These are phyloP conservation scores for Alethe diademata DNA, from an alignment of 2,113 vertebrate species.

Conservation along the genomic window DNA sequence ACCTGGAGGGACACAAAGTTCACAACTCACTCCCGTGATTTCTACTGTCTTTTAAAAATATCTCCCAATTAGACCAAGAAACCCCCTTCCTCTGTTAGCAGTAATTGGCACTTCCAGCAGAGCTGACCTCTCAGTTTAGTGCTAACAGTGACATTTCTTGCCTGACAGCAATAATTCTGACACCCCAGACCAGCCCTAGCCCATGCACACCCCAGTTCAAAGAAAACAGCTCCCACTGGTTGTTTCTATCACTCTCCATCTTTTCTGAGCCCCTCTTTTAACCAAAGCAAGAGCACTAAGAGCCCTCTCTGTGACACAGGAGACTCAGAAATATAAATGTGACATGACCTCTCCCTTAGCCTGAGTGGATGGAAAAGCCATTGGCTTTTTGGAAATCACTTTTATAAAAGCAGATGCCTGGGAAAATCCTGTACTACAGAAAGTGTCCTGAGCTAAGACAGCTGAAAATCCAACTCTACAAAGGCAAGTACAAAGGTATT, in stretches of 20 bases:
- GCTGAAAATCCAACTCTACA: not conserved
- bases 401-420: not conserved
- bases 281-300: not conserved
- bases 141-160: not conserved
- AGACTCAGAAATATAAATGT: not conserved
- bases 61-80: constrained; percentile 63
- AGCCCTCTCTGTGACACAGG: not conserved
- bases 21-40: not conserved
- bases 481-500: not conserved
- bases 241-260: not conserved
- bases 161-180: not conserved
- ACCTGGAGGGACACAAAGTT: constrained; percentile 31
- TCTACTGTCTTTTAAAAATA: constrained; percentile 21
- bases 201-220: not conserved
- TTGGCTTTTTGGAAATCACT: not conserved
- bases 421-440: not conserved
- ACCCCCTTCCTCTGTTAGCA: constrained; percentile 4
- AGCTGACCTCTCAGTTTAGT: constrained; percentile 31
- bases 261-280: not conserved
- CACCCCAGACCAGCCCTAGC: not conserved
- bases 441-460: not conserved
- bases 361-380: not conserved
- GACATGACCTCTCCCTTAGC: not conserved
- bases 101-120: constrained; percentile 65
- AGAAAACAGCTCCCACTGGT: not conserved